Conservation (phyloP, 2,888 invertebrate species). For the Yponomeuta cagnagella region DNA sequence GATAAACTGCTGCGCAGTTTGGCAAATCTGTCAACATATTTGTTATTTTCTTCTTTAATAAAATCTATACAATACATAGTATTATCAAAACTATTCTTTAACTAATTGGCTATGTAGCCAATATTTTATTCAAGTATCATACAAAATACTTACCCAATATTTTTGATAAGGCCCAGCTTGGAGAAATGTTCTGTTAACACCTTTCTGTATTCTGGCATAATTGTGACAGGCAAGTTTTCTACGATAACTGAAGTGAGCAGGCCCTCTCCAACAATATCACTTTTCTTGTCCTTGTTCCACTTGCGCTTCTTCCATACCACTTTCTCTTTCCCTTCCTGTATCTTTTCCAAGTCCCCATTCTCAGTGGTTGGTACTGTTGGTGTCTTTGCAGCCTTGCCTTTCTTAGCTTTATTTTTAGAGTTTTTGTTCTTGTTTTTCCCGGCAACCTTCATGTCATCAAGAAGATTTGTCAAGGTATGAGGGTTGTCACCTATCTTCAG, state of each 20-base stretch:
- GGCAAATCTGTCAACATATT: background rate
- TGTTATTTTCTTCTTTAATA: too few species aligned
- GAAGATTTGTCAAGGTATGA: slow-evolving; percentile 48
- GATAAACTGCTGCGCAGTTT: too few species aligned
- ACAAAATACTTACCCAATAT: slow-evolving; percentile 47
- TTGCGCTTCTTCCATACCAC: slow-evolving; percentile 56
- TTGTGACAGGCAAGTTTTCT: slow-evolving; percentile 50
- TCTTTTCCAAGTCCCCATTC: slow-evolving; percentile 28
- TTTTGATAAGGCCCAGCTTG: slow-evolving; percentile 47
- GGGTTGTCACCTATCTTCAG: slow-evolving; percentile 59
- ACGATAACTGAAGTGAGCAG: slow-evolving; percentile 40
- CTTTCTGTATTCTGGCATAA: slow-evolving; percentile 48
- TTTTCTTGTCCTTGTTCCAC: slow-evolving; percentile 58
- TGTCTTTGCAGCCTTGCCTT: slow-evolving; percentile 17
- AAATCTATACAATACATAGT: too few species aligned
- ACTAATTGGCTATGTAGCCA: too few species aligned
- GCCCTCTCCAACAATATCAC: slow-evolving; percentile 28
- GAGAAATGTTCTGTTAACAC: slow-evolving; percentile 48
- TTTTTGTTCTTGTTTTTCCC: slow-evolving; percentile 51
- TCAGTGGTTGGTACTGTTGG: slow-evolving; percentile 20
- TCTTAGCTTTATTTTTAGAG: slow-evolving; percentile 21
- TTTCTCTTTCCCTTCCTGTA: slow-evolving; percentile 42
- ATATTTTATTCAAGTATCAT: background rate
- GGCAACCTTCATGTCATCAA: slow-evolving; percentile 61
- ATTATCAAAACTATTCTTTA: too few species aligned